phyloP scores from a whole-genome alignment of 1,140 invertebrate genomes.

The Drosophila grimshawi region DNA sequence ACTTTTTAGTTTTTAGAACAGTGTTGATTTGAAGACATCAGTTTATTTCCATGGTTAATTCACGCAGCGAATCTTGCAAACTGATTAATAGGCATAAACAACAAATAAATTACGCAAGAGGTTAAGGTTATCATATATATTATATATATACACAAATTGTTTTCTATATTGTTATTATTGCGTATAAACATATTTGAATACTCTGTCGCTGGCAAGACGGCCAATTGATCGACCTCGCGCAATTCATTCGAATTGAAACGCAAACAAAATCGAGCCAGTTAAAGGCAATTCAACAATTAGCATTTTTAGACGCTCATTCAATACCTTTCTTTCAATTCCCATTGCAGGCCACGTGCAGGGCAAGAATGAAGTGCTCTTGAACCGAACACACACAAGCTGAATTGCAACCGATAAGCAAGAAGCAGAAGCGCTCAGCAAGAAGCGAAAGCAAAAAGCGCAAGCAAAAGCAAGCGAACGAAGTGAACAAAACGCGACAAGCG shows the following conservation, averaged over 20 bases:
- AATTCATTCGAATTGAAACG: constrained; percentile 18
- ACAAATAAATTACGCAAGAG: constrained; percentile 12
- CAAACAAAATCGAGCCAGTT: constrained; percentile 19
- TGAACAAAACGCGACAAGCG: constrained; percentile 17
- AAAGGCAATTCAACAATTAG: constrained; percentile 1
- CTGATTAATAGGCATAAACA: constrained; percentile 12
- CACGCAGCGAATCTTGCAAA: background rate
- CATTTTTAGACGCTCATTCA: constrained; percentile 11
- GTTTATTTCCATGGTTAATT: background rate
- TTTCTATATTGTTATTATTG: background rate
- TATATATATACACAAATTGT: background rate
- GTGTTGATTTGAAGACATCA: background rate
- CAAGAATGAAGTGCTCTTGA: constrained; percentile 57
- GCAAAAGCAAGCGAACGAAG: constrained; percentile 12
- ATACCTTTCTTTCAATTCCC: constrained; percentile 23
- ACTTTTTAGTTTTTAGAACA: no score
- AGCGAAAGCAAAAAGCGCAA: constrained; percentile 3
- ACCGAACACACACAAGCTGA: constrained; percentile 6
- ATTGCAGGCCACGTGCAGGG: constrained; percentile 65
- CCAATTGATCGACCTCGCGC: constrained; percentile 8
- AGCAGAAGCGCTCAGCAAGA: constrained; percentile 8
- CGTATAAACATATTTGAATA: background rate
- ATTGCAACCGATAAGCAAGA: constrained; percentile 39
- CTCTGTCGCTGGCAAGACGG: background rate
- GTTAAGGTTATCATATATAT: constrained; percentile 27